Conservation (phyloP, 35 echinoderm and acorn worm genomes). For the Strongylocentrotus purpuratus region DNA sequence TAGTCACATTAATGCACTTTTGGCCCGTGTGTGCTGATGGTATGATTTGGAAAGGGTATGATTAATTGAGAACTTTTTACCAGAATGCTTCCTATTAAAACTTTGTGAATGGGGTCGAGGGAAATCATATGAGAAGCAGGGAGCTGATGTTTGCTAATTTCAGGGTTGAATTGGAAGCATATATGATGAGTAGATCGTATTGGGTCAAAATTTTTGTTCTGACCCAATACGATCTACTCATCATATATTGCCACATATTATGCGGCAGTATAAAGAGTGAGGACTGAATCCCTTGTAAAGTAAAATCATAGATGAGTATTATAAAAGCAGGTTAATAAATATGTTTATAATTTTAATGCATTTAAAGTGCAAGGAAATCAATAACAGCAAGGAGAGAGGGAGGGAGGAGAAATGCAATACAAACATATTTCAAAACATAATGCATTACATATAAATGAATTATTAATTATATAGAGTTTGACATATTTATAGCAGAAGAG, state of each 20-base stretch:
- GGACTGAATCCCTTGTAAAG: not conserved
- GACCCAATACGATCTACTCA: too few species aligned
- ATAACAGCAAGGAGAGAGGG: not conserved
- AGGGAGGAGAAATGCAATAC: too few species aligned
- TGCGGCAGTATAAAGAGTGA: not conserved
- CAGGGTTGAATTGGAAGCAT: not conserved
- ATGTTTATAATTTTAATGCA: too few species aligned
- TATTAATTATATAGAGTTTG: too few species aligned
- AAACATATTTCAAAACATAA: too few species aligned
- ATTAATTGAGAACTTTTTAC: not conserved
- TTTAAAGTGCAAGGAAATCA: not conserved
- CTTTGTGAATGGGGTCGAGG: not conserved
- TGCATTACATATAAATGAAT: too few species aligned
- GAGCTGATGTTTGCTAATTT: not conserved
- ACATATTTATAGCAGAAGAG: too few species aligned
- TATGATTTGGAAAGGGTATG: not conserved
- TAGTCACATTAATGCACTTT: constrained; percentile 12
- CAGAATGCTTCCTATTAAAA: not conserved
- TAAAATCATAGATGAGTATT: not conserved
- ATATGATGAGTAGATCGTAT: not conserved
- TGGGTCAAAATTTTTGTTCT: too few species aligned
- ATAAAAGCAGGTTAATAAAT: not conserved
- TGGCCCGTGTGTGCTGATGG: not conserved
- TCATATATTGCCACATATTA: too few species aligned
- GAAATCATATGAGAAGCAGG: not conserved